These are phyloP conservation scores for Syngnathoides biaculeatus DNA, from an alignment of 2,113 vertebrate genomes.

Conservation along the genomic window DNA sequence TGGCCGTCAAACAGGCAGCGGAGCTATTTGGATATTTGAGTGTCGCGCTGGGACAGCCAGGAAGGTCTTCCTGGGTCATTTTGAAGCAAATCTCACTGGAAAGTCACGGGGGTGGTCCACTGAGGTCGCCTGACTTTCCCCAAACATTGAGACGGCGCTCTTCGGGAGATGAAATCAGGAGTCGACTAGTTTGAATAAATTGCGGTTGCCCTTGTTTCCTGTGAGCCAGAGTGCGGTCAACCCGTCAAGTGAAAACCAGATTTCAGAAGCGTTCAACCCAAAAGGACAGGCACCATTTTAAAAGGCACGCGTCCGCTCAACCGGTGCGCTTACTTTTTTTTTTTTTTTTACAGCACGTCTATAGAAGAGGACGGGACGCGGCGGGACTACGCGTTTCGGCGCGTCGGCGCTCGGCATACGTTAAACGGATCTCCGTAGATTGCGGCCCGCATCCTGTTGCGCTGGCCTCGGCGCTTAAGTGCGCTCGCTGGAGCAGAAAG, in stretches of 20 bases:
- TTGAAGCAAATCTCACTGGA: slow-evolving; percentile 33
- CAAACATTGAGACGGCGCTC: slow-evolving; percentile 35
- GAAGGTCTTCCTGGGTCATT: slow-evolving; percentile 19
- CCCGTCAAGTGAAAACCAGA: neutral
- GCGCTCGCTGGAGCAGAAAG: slow-evolving; percentile 66
- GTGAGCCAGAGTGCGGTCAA: slow-evolving; percentile 6
- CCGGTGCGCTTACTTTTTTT: slow-evolving; percentile 1
- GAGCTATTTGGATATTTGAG: too few relatives aligned
- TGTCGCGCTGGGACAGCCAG: neutral
- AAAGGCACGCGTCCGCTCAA: neutral
- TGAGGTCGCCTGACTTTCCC: slow-evolving; percentile 33
- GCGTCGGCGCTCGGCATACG: slow-evolving; percentile 57
- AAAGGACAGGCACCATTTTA: neutral
- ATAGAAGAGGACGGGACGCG: slow-evolving; percentile 24
- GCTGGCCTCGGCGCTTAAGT: slow-evolving; percentile 66
- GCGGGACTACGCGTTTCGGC: slow-evolving; percentile 38
- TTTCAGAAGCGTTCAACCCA: neutral
- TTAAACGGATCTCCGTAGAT: slow-evolving; percentile 67
- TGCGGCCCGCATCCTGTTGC: slow-evolving; percentile 71
- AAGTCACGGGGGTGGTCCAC: slow-evolving; percentile 16
- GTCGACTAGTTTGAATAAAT: slow-evolving; percentile 34
- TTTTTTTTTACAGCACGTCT: slow-evolving; percentile 8
- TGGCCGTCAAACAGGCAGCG: too few relatives aligned
- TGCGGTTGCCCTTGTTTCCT: slow-evolving; percentile 14
- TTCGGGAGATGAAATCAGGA: slow-evolving; percentile 26